Evolutionary conservation across 2,113 vertebrate genomes (phyloP).

Genomic region (Oxyura jamaicensis): DNA sequence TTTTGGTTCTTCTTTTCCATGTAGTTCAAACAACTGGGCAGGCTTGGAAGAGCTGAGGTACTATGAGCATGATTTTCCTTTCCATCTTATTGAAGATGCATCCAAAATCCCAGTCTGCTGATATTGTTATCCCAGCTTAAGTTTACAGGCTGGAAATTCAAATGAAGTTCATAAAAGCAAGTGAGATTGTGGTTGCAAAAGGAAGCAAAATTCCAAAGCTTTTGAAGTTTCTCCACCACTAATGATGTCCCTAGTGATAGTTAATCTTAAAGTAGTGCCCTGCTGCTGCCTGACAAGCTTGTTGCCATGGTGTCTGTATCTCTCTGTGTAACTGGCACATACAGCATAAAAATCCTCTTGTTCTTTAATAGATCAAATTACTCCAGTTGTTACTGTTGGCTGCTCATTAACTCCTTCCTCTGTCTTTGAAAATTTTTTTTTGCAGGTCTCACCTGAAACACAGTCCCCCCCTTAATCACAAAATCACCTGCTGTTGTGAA

Average conservation of each 20-base stretch:
- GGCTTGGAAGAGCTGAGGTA: neutral
- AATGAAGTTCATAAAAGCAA: neutral
- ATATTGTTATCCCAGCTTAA: neutral
- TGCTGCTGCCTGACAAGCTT: constrained; percentile 40
- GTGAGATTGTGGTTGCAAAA: neutral
- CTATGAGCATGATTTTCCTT: neutral
- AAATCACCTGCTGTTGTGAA: neutral
- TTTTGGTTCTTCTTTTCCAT: constrained; percentile 6
- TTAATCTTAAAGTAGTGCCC: constrained; percentile 43
- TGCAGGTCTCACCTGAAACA: neutral
- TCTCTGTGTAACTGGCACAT: constrained; percentile 21
- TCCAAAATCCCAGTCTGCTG: neutral
- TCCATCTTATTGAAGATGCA: neutral
- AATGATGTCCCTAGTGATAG: constrained; percentile 33
- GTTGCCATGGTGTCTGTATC: constrained; percentile 65
- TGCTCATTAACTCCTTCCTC: constrained; percentile 20
- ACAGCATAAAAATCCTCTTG: constrained; percentile 24
- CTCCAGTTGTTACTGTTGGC: constrained; percentile 35
- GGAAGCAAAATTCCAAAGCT: neutral
- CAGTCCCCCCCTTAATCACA: neutral
- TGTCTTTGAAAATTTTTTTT: neutral
- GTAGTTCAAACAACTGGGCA: neutral
- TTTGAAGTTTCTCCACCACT: constrained; percentile 45
- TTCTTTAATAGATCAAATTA: constrained; percentile 47
- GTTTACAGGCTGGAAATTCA: neutral